phyloP scores from a whole-genome alignment of 2,113 vertebrate genomes.

The Synodontis membranacea region DNA sequence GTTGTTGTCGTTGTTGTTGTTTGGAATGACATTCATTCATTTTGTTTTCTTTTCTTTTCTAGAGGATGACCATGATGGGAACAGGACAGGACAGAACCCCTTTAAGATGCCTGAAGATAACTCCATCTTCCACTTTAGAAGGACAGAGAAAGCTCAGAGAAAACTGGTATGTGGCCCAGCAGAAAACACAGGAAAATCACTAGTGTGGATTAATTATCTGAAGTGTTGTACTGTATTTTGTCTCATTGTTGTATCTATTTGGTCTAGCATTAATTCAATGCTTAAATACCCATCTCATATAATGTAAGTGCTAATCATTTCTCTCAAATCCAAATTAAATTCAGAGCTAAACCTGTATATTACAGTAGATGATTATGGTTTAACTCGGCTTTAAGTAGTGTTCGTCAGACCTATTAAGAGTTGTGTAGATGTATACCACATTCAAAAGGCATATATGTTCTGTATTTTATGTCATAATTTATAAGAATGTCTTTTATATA shows the following conservation, averaged over 20 bases:
- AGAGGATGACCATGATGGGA: background rate
- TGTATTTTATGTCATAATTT: background rate
- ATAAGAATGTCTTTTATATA: background rate
- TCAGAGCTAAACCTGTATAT: background rate
- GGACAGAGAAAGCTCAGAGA: slow-evolving; percentile 46
- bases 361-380: background rate
- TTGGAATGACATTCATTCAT: too few species aligned
- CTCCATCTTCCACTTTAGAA: slow-evolving; percentile 49
- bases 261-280: background rate
- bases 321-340: background rate
- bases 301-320: background rate
- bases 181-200: background rate
- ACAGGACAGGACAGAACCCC: slow-evolving; percentile 45
- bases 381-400: background rate
- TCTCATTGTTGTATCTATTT: background rate
- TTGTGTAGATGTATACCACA: background rate
- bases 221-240: background rate
- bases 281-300: background rate
- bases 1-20: too few species aligned
- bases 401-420: background rate
- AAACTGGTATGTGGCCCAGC: slow-evolving; percentile 12
- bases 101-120: slow-evolving; percentile 60
- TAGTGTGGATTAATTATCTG: background rate
- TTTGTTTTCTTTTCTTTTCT: background rate
- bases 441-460: background rate